Conservation (phyloP, 1,140 invertebrate genomes). For the Ostrea edulis region DNA sequence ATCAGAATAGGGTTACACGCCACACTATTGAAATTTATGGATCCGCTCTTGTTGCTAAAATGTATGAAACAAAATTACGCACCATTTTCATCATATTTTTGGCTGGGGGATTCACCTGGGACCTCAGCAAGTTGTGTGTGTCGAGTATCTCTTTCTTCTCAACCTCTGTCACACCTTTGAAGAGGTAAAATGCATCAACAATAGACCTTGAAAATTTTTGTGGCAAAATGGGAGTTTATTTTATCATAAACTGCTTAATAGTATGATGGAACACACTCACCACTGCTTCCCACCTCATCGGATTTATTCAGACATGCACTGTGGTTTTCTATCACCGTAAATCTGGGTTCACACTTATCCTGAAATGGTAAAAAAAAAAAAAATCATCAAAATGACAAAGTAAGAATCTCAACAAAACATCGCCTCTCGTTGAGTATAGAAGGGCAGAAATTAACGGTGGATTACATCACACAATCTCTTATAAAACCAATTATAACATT, state of each 20-base stretch:
- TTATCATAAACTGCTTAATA: background rate
- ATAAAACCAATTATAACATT: too few species aligned
- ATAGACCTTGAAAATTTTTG: too few species aligned
- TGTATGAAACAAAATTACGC: background rate
- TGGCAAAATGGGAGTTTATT: background rate
- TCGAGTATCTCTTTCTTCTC: constrained; percentile 24
- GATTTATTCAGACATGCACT: background rate
- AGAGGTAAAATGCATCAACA: too few species aligned
- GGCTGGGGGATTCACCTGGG: background rate
- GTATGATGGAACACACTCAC: background rate
- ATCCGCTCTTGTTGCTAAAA: too few species aligned
- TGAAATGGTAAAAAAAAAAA: background rate
- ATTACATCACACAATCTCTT: too few species aligned
- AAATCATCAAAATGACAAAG: too few species aligned
- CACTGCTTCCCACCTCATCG: background rate
- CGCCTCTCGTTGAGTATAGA: background rate
- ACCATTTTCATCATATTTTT: constrained; percentile 40
- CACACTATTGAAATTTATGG: too few species aligned
- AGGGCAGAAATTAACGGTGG: too few species aligned
- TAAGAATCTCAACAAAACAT: too few species aligned
- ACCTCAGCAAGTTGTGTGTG: background rate
- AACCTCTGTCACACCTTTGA: background rate
- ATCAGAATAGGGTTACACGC: too few species aligned
- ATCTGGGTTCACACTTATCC: background rate
- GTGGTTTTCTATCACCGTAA: background rate